Evolutionary conservation across 1,140 invertebrate species (phyloP), one percentile per base, ranked within the genome.

Genomic region (Papilio helenus): DNA sequence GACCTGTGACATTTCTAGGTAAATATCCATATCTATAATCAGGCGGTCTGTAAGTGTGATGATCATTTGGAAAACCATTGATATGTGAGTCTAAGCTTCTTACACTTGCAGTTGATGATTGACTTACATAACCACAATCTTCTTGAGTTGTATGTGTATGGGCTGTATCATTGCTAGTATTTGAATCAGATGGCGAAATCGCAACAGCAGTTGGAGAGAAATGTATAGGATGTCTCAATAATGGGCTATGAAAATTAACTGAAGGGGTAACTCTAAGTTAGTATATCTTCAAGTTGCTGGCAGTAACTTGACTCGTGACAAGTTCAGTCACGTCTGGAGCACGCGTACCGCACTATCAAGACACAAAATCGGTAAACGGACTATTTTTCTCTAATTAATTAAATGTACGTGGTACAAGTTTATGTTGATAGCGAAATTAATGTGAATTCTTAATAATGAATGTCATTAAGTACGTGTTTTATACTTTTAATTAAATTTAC

Each of bases 121-220:
- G 94, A 78, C 94, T 95, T 55, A 91, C 91, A 90, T 95, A 95
- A 23, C 93, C 94, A 89, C 91, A 94, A 72, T 95, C 94, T 87
- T 95, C 94, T 86, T 93, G 93, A 42, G 84, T 82, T 58, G 82
- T 85, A 61, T 92, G 84, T 55, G 89, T 88, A 73, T 90, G 88
- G 73, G 82, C 79, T 68, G 90, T 90, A 49, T 95, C 94, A 88
- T 89, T 91, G 79, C 91, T 94, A 72, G 90, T 87, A 83, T 88
- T 93, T 71, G 94, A 94, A 79, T 95, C 93, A 76, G 89, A 89
- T 77, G 93, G 93, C 65, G 94, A 95, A 83, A 94, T 94, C 16
- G 92, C 88, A 81, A 93, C 68, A 65, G 87, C 76, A 82, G 89
- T 92, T 39, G 94, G 92, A 23, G 94, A 94, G 90, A 92, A 95